Conservation (phyloP, 1,140 invertebrate genomes). For the Grapholita molesta region DNA sequence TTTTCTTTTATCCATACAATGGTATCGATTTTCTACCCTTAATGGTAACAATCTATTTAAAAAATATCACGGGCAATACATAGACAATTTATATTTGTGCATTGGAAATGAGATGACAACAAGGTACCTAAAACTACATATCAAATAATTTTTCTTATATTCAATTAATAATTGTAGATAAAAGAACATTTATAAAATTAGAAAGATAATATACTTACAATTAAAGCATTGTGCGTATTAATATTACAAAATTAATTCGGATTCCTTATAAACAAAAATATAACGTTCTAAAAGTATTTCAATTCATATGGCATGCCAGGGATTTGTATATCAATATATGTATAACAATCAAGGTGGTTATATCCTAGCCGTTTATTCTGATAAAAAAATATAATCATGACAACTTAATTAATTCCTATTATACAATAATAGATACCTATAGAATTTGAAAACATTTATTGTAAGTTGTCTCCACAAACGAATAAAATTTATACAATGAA, state of each 20-base stretch:
- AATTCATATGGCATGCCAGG: conserved; percentile 8
- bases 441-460: background rate
- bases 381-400: no score
- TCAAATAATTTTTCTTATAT: background rate
- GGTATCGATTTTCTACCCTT: background rate
- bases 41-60: background rate
- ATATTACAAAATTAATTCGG: conserved; percentile 13
- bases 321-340: background rate
- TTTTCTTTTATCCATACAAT: no score
- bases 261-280: background rate
- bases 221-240: conserved; percentile 13
- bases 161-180: conserved; percentile 14
- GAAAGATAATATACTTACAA: background rate
- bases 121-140: no score
- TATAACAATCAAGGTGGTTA: no score
- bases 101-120: background rate
- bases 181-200: conserved; percentile 17
- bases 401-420: no score
- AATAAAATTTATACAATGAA: background rate
- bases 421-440: background rate
- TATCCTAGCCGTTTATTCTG: no score
- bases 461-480: background rate
- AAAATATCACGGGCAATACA: background rate
- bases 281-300: background rate
- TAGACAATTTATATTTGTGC: background rate